Evolutionary conservation across 1,140 invertebrate species (phyloP), one percentile per base, ranked within the genome.

Genomic region (Lepidotrigona ventralis): DNA sequence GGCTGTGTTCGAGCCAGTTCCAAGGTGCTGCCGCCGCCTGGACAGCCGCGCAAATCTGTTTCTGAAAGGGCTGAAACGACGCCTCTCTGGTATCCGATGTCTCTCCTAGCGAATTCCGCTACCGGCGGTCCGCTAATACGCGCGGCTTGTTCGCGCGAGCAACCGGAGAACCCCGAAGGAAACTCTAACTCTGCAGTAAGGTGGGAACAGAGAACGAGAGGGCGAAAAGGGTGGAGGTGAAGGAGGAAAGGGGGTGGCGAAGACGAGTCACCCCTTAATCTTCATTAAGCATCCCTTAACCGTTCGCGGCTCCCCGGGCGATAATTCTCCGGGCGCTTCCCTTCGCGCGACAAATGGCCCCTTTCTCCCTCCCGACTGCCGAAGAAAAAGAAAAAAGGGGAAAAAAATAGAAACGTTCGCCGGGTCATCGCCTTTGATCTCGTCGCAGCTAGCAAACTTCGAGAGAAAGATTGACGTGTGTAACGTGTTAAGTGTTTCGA

Each of bases 271-370:
- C 77, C 82, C 82, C 82, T 80, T 80, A 79, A 84, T 84, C 82
- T 84, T 84, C 82, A 80, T 84, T 84, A 79, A 84, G 82, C 82
- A 46, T 80, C 82, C 60, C 82, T 79, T 84, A 84, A 84, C 82
- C 66, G 77, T 84, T 84, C 82, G 82, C 69, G 69, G 69, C 77
- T 73, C 77, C 51, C 53, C 58, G 58, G 51, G 53, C 51, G 82
- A 80, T 80, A 84, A 84, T 84, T 84, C 82, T 79, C 75, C 73
- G 15, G 15, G 53, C 23, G 17, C n/a, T 23, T 72, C 58, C 29
- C 56, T 29, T 76, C 23, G 11, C 66, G 53, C 82, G 29, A 80
- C 77, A 73, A 80, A 80, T 73, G 26, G 23, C 58, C n/a, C 29
- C n/a, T 23, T 53, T 56, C 58, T 51, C 8, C 39, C 39, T 8